Base-by-base conservation (phyloP, 2,888 invertebrate genomes). In the Hanleya hanleyi region DNA sequence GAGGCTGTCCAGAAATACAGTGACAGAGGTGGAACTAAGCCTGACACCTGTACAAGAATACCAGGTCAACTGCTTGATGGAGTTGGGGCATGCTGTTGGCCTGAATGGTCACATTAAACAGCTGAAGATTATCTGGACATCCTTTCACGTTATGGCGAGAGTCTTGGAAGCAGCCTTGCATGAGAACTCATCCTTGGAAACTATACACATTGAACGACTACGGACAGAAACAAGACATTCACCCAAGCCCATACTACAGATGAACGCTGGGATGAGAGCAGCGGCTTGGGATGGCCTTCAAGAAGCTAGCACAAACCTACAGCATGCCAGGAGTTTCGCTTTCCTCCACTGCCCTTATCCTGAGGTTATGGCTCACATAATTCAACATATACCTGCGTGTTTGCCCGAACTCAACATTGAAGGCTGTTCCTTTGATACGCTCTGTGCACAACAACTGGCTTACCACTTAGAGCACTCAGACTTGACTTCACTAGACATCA, bases 201-300 rank as follows among this genome's bases (percentile, higher is more conserved):
- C 69, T 6, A 72, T 87, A 32, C 74, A 77, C 5, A 65, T 86
- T 6, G 77, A 81, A 26, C 57, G 57, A 26, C n/a, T n/a, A n/a
- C n/a, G n/a, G n/a, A n/a, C n/a, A n/a, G n/a, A n/a, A n/a, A n/a
- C n/a, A n/a, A n/a, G n/a, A n/a, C n/a, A n/a, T n/a, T n/a, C n/a
- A n/a, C 26, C 15, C 1, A 79, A 80, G 35, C 74, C 67, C 26
- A 71, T 77, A 26, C 74, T 75, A 35, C 71, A 73, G 5, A 12
- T 76, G 1, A 62, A 68, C 0, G 81, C 81, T 32, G 71, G 75
- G 0, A 72, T 85, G 1, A 70, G 83, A n/a, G 86, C 87, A 6
- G 79, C 78, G n/a, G 83, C 86, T 12, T 87, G 86, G 85, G 82
- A 83, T 1, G 81, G 85, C 32, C 72, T 88, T 22, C 84, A 84